Evolutionary conservation across 2,797 vertebrate species (phyloP).

Genomic region (Molossus molossus): DNA sequence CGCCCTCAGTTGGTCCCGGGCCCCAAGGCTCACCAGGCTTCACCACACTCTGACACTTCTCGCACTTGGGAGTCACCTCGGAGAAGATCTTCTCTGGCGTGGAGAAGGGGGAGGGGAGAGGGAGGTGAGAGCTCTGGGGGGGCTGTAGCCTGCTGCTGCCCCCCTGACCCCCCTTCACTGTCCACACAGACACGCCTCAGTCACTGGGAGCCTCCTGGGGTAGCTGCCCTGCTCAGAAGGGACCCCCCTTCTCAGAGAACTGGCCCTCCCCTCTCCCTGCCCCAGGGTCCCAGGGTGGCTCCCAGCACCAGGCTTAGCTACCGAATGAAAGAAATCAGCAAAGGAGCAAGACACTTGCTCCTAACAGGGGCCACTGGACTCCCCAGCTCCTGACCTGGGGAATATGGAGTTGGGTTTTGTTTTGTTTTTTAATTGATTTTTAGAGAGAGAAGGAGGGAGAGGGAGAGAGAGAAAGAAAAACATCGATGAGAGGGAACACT

Average conservation of each 20-base stretch:
- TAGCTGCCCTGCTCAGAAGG: not conserved
- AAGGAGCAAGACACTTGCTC: not conserved
- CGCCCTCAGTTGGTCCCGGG: not conserved
- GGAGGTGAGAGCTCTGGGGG: not conserved
- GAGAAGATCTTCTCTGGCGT: conserved; percentile 94
- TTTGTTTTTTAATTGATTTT: too few relatives aligned
- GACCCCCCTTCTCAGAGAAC: not conserved
- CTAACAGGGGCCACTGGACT: not conserved
- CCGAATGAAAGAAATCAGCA: not conserved
- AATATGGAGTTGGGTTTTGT: not conserved
- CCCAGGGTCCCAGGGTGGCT: not conserved
- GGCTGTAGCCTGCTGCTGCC: not conserved
- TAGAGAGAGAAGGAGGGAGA: too few relatives aligned
- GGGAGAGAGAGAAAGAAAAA: too few relatives aligned
- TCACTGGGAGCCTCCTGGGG: not conserved
- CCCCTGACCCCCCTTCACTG: not conserved
- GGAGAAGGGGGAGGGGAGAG: not conserved
- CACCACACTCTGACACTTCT: conserved; percentile 93
- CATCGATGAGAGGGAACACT: too few relatives aligned
- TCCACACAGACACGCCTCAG: not conserved
- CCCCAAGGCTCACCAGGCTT: conserved; percentile 92
- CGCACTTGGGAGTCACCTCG: conserved; percentile 93
- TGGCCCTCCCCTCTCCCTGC: too few relatives aligned
- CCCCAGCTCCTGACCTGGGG: not conserved
- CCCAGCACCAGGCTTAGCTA: not conserved